A percentile compares a stretch with the other conserved stretches of the same genome.
These are phyloP conservation scores for Diprion similis DNA, from an alignment of 1,140 invertebrate species.

Conservation along the genomic window DNA sequence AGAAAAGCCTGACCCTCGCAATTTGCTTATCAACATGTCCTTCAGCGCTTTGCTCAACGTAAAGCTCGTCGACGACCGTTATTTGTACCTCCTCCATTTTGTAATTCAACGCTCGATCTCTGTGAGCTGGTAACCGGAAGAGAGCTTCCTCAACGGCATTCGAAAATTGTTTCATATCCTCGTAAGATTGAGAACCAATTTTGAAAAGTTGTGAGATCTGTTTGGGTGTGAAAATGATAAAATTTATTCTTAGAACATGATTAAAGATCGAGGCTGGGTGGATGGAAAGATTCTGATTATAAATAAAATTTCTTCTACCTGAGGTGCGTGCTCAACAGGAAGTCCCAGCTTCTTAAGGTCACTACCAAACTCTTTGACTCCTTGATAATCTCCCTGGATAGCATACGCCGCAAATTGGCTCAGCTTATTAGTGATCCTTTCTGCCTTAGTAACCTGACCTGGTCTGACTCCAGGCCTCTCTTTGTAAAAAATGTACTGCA, in stretches of 20 bases:
- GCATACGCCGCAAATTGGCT: slow-evolving; percentile 94
- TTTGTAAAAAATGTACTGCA: slow-evolving; percentile 99
- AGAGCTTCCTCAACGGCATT: slow-evolving; percentile 88
- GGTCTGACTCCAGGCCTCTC: slow-evolving; percentile 95
- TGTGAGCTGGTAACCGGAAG: slow-evolving; percentile 81
- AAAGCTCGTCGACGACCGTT: slow-evolving; percentile 95
- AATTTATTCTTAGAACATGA: not conserved
- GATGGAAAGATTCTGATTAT: slow-evolving; percentile 10
- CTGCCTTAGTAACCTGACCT: slow-evolving; percentile 94
- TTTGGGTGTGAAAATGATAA: slow-evolving; percentile 28
- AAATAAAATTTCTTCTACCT: slow-evolving; percentile 60
- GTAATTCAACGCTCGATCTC: slow-evolving; percentile 91
- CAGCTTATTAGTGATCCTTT: slow-evolving; percentile 87
- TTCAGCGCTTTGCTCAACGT: slow-evolving; percentile 89
- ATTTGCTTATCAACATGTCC: slow-evolving; percentile 91
- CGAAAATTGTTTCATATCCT: slow-evolving; percentile 92
- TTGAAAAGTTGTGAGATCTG: slow-evolving; percentile 96
- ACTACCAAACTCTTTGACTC: slow-evolving; percentile 90
- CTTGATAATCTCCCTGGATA: slow-evolving; percentile 92
- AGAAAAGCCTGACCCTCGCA: slow-evolving; percentile 93
- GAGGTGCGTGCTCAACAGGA: slow-evolving; percentile 96
- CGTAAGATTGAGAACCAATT: slow-evolving; percentile 87
- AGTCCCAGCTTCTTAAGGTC: slow-evolving; percentile 92
- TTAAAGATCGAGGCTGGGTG: slow-evolving; percentile 4
- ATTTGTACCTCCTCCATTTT: slow-evolving; percentile 99